A percentile compares a stretch with the other conserved stretches of the same genome.
Conservation (phyloP, 2,888 invertebrate genomes). For the Brachylomia viminalis region DNA sequence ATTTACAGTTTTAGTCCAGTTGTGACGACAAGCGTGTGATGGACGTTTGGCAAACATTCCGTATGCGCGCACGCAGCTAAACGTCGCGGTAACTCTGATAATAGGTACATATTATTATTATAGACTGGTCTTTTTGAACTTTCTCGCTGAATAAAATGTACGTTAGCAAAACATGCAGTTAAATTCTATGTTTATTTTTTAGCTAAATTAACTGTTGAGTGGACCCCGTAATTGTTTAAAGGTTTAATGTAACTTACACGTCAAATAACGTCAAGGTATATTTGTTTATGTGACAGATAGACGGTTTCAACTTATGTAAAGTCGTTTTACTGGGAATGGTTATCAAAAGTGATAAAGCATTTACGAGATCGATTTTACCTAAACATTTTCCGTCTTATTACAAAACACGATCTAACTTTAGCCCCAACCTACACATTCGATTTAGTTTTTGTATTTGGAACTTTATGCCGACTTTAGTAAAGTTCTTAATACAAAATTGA, state of each 20-base stretch:
- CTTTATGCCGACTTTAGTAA: too few species aligned
- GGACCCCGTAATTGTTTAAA: background rate
- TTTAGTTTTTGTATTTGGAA: too few species aligned
- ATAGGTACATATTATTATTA: slow-evolving; percentile 10
- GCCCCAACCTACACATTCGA: too few species aligned
- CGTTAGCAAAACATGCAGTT: background rate
- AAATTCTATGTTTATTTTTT: background rate
- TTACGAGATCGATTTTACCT: background rate
- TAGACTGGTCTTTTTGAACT: background rate
- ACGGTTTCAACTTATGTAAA: background rate
- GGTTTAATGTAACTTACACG: too few species aligned
- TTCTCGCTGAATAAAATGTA: background rate
- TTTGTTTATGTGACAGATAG: background rate
- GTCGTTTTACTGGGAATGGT: too few species aligned
- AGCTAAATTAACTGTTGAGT: background rate
- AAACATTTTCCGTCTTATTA: too few species aligned
- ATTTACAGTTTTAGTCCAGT: slow-evolving; percentile 38
- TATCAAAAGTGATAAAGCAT: too few species aligned
- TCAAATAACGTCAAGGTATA: background rate
- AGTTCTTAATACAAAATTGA: too few species aligned
- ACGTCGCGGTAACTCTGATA: slow-evolving; percentile 8
- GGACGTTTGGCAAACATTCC: slow-evolving; percentile 37
- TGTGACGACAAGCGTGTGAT: slow-evolving; percentile 38
- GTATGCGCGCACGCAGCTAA: slow-evolving; percentile 1
- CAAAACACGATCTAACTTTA: too few species aligned